phyloP scores from a whole-genome alignment of 2,113 vertebrate genomes.

The human region GRCh38 chr1:184060501-184061000 shows the following conservation, averaged over 20 bases:
- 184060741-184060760: neutral
- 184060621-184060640: neutral
- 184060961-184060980: neutral
- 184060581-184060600: neutral
- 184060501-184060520: neutral
- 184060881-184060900: neutral
- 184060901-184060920: neutral
- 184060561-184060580: neutral
- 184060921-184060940: neutral
- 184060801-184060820: neutral
- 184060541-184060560: neutral
- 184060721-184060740: neutral
- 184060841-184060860: constrained; percentile 1
- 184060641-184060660: neutral
- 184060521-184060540: neutral
- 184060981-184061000: neutral
- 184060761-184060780: neutral
- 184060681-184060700: constrained; percentile 1
- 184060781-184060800: neutral
- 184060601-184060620: neutral
- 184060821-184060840: neutral
- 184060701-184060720: neutral
- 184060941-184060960: neutral
- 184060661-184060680: neutral
- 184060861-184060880: neutral